A percentile compares a stretch with the other conserved stretches of the same genome.
phyloP scores from a whole-genome alignment of 2,888 invertebrate species.

The Polietes domitor region DNA sequence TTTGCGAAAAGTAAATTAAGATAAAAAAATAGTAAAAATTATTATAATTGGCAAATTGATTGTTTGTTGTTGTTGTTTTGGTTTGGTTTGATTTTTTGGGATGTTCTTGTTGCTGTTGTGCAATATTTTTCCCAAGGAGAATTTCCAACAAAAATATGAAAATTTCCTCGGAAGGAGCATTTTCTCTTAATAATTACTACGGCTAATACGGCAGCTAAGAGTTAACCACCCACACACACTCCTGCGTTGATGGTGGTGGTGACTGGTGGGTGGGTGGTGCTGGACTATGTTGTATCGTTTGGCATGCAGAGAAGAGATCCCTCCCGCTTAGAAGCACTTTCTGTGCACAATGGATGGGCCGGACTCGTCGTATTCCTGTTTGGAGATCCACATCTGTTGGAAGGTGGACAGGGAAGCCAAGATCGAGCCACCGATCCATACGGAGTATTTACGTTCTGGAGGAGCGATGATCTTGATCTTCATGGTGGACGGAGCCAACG shows the following conservation, averaged over 20 bases:
- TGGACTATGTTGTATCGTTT: slow-evolving; percentile 37
- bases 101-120: slow-evolving; percentile 68
- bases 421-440: slow-evolving; percentile 96
- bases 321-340: slow-evolving; percentile 96
- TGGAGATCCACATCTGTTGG: slow-evolving; percentile 98
- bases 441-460: slow-evolving; percentile 96
- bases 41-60: slow-evolving; percentile 77
- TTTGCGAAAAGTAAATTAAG: slow-evolving; percentile 69
- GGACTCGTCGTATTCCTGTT: slow-evolving; percentile 98
- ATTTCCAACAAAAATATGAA: slow-evolving; percentile 71
- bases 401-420: slow-evolving; percentile 95
- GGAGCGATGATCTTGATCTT: slow-evolving; percentile 97
- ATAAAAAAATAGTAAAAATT: slow-evolving; percentile 62
- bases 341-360: slow-evolving; percentile 98
- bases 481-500: slow-evolving; percentile 94
- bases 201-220: slow-evolving; percentile 63
- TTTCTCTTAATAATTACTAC: slow-evolving; percentile 59
- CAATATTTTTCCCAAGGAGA: slow-evolving; percentile 63
- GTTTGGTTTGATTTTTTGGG: slow-evolving; percentile 64
- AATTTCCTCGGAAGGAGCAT: slow-evolving; percentile 61
- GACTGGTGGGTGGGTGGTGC: not conserved
- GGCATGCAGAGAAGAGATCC: slow-evolving; percentile 45
- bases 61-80: slow-evolving; percentile 65
- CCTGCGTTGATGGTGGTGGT: no score
- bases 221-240: slow-evolving; percentile 26